Conservation (phyloP, 2,797 vertebrate species). For the Sebastes dallii region DNA sequence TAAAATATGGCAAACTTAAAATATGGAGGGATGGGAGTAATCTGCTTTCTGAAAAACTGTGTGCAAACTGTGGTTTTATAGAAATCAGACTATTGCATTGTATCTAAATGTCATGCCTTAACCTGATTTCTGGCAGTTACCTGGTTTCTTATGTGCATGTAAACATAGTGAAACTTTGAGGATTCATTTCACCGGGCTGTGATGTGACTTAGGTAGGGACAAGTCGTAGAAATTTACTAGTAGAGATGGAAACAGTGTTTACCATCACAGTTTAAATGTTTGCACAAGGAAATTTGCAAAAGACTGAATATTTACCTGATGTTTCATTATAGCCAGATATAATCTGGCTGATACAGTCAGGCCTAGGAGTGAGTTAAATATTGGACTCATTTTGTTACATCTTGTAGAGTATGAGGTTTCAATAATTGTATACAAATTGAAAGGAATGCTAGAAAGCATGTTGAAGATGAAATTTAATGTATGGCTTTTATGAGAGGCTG, state of each 20-base stretch:
- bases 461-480: conserved; percentile 34
- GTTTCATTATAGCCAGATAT: conserved; percentile 26
- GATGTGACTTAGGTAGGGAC: conserved; percentile 10
- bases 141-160: conserved; percentile 54
- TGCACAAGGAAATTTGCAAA: conserved; percentile 49
- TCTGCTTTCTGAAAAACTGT: background rate
- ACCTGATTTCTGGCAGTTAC: conserved; percentile 1
- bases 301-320: conserved; percentile 37
- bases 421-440: conserved; percentile 28
- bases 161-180: conserved; percentile 24
- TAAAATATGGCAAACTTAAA: background rate
- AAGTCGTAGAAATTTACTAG: conserved; percentile 2
- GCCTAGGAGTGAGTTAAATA: conserved; percentile 27
- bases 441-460: conserved; percentile 44
- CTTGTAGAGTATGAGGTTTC: conserved; percentile 33
- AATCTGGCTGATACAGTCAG: conserved; percentile 1
- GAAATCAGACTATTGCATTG: background rate
- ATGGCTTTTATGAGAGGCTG: conserved; percentile 37
- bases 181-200: conserved; percentile 6
- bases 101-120: conserved; percentile 27
- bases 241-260: conserved; percentile 22
- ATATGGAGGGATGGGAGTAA: background rate
- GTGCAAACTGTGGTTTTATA: background rate
- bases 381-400: conserved; percentile 24
- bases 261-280: conserved; percentile 35